These are phyloP conservation scores for Arctopsyche grandis DNA, from an alignment of 1,140 invertebrate species.

Conservation along the genomic window DNA sequence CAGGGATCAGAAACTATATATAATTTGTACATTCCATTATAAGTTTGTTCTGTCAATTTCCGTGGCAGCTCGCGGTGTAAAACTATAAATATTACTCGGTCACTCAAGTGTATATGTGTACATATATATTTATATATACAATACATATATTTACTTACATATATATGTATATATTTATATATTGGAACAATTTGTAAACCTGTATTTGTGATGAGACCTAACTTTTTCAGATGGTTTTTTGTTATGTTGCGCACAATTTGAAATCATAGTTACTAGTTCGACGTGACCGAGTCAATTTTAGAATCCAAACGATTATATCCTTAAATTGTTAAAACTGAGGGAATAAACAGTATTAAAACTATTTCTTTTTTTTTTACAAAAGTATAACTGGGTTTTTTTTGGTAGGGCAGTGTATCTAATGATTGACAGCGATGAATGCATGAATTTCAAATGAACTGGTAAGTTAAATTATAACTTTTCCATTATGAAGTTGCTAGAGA, in stretches of 20 bases:
- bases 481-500: constrained; percentile 50
- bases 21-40: constrained; percentile 77
- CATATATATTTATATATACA: constrained; percentile 21
- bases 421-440: constrained; percentile 66
- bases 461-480: constrained; percentile 44
- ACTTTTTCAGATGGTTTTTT: background rate
- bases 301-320: constrained; percentile 46
- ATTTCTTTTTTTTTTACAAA: constrained; percentile 49
- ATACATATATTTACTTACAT: constrained; percentile 55
- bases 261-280: constrained; percentile 9
- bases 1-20: constrained; percentile 67
- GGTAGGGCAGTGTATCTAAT: constrained; percentile 67
- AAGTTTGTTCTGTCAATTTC: constrained; percentile 63
- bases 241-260: constrained; percentile 61
- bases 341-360: constrained; percentile 53
- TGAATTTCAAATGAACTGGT: constrained; percentile 65
- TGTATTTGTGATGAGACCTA: background rate
- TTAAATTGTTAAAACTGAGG: constrained; percentile 42
- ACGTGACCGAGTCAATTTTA: constrained; percentile 44
- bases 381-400: constrained; percentile 48
- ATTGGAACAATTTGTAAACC: constrained; percentile 63
- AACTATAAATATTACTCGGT: constrained; percentile 23
- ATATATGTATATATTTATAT: constrained; percentile 60
- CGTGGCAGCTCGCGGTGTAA: constrained; percentile 45
- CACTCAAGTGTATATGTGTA: constrained; percentile 36